A percentile compares a stretch with the other conserved stretches of the same genome.
phyloP scores from a whole-genome alignment of 1,140 invertebrate species.

The Drosophila mojavensis region DNA sequence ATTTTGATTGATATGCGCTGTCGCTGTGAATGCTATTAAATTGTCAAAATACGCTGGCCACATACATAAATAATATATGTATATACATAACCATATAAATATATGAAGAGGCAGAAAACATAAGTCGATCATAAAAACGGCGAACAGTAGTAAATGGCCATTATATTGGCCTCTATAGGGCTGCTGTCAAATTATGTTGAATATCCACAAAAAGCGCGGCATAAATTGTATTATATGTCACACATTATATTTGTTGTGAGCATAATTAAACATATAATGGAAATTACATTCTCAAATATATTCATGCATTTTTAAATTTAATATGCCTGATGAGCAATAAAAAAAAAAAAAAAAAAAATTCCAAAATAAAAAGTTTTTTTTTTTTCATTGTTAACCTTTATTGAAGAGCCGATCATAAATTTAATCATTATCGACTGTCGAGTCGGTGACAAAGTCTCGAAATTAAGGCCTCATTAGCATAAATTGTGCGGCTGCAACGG shows the following conservation, averaged over 20 bases:
- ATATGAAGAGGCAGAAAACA: constrained; percentile 28
- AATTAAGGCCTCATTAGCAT: constrained; percentile 75
- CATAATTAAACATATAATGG: constrained; percentile 75
- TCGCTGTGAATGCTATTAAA: constrained; percentile 59
- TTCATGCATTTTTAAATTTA: constrained; percentile 23
- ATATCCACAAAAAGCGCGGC: constrained; percentile 69
- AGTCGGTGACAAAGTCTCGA: constrained; percentile 41
- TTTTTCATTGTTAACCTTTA: constrained; percentile 30
- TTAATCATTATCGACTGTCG: constrained; percentile 56
- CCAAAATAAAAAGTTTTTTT: constrained; percentile 17
- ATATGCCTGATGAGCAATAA: constrained; percentile 39
- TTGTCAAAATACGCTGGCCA: constrained; percentile 70
- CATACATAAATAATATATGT: constrained; percentile 62
- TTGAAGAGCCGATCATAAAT: constrained; percentile 61
- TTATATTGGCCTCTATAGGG: constrained; percentile 51
- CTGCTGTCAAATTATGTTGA: constrained; percentile 67
- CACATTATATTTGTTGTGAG: constrained; percentile 52
- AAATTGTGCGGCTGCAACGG: constrained; percentile 41
- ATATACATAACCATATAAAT: constrained; percentile 20
- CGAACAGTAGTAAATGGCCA: constrained; percentile 65
- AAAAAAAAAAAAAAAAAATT: too few relatives aligned
- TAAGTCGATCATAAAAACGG: constrained; percentile 40
- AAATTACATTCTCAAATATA: constrained; percentile 51
- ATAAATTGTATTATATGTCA: constrained; percentile 75
- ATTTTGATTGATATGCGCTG: constrained; percentile 62